phyloP scores from a whole-genome alignment of 2,797 vertebrate genomes.

The Tokudaia tokunoshimensis region DNA sequence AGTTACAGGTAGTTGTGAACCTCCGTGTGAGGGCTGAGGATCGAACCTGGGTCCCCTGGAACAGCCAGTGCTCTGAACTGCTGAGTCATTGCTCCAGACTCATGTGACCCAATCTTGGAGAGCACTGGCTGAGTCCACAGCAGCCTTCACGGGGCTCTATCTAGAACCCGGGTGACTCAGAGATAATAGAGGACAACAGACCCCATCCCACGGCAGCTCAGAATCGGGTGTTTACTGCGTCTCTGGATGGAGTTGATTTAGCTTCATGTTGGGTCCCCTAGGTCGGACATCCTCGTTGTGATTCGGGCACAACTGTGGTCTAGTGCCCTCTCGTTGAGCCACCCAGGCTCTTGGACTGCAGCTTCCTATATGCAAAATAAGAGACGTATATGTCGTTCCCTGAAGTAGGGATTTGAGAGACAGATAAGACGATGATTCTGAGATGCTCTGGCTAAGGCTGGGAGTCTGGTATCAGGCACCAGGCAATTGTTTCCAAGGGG shows the following conservation, averaged over 20 bases:
- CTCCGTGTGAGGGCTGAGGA: not conserved
- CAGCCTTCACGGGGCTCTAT: fast-evolving
- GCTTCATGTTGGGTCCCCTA: not conserved
- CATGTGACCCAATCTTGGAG: not conserved
- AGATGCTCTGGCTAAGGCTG: not conserved
- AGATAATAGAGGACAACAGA: not conserved
- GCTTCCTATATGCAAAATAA: fast-evolving
- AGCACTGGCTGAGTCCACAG: not conserved
- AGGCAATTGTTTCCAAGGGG: not conserved
- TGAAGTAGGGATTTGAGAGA: not conserved
- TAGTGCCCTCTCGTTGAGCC: not conserved
- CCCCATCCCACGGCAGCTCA: not conserved
- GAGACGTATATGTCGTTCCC: fast-evolving
- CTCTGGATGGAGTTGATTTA: not conserved
- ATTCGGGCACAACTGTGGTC: not conserved
- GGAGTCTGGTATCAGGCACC: not conserved
- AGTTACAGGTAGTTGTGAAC: not conserved
- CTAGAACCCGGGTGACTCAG: fast-evolving
- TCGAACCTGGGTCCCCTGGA: not conserved
- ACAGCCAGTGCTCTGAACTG: not conserved
- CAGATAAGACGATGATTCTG: fast-evolving
- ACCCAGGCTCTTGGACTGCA: not conserved
- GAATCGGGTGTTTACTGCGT: not conserved
- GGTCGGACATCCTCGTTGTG: not conserved
- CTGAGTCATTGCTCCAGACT: not conserved